Percentiles rank a stretch among this genome's conserved stretches.
phyloP scores from a whole-genome alignment of 2,113 vertebrate genomes.

The Brachyistius frenatus region DNA sequence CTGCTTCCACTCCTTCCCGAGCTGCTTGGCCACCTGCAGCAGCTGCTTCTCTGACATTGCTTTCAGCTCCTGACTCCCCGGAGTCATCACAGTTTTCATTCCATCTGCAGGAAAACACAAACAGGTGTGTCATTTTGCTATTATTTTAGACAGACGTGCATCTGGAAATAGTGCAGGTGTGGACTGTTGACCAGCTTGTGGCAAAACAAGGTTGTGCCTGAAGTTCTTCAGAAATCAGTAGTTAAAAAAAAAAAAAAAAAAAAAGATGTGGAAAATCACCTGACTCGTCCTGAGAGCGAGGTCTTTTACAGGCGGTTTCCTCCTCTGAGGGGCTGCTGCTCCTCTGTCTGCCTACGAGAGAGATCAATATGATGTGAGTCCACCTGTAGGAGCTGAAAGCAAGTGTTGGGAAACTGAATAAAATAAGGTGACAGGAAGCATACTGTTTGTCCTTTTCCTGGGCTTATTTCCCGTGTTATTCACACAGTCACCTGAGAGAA shows the following conservation, averaged over 20 bases:
- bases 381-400: not conserved
- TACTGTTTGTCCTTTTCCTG: slow-evolving; percentile 70
- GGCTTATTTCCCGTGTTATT: slow-evolving; percentile 60
- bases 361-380: not conserved
- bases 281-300: slow-evolving; percentile 62
- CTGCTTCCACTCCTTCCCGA: slow-evolving; percentile 86
- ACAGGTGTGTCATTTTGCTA: slow-evolving; percentile 6
- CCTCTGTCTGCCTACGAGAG: slow-evolving; percentile 66
- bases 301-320: slow-evolving; percentile 77
- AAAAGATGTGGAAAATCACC: slow-evolving; percentile 71
- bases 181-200: not conserved
- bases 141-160: slow-evolving; percentile 1
- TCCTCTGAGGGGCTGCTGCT: slow-evolving; percentile 77
- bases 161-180: not conserved
- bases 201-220: not conserved
- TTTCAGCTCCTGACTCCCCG: not conserved
- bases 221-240: not conserved
- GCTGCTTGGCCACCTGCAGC: slow-evolving; percentile 79
- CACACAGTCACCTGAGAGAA: slow-evolving; percentile 79
- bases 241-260: not conserved
- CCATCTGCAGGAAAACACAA: slow-evolving; percentile 74
- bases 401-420: not conserved
- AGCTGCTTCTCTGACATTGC: slow-evolving; percentile 84
- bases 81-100: slow-evolving; percentile 5
- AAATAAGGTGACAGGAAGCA: slow-evolving; percentile 10